Conservation (phyloP, 2,797 vertebrate species). For the Lates japonicus region DNA sequence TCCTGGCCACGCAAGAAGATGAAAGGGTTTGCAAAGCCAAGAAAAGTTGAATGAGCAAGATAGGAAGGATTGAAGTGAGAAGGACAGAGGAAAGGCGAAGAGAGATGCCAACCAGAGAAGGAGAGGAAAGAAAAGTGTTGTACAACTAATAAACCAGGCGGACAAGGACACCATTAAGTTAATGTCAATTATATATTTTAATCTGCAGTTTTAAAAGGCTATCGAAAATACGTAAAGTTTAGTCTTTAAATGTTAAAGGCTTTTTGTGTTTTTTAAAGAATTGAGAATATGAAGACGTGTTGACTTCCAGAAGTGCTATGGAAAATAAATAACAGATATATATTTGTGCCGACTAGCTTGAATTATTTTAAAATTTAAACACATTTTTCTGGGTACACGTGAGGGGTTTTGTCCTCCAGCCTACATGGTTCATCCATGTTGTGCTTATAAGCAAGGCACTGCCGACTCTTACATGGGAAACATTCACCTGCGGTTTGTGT, state of each 20-base stretch:
- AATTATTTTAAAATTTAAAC: neutral
- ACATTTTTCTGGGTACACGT: neutral
- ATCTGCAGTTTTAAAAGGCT: neutral
- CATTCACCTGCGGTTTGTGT: neutral
- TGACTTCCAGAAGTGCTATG: neutral
- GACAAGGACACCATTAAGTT: neutral
- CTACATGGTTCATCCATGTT: neutral
- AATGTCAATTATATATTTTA: neutral
- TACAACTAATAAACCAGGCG: slow-evolving; percentile 28
- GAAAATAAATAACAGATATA: neutral
- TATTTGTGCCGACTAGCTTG: neutral
- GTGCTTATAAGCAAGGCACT: no score
- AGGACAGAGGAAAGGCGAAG: slow-evolving; percentile 8
- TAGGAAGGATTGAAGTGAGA: slow-evolving; percentile 9
- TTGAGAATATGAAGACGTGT: neutral
- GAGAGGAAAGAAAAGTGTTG: neutral
- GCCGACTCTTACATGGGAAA: neutral
- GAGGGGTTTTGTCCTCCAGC: no score
- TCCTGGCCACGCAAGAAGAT: slow-evolving; percentile 52
- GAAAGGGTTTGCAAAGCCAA: slow-evolving; percentile 39
- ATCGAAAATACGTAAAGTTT: neutral
- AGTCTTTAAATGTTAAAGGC: neutral
- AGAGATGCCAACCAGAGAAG: slow-evolving; percentile 11
- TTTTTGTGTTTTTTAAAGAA: neutral
- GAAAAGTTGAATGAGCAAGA: slow-evolving; percentile 40